Base-by-base conservation (phyloP, 2,888 invertebrate genomes). In the Steinernema scapterisci region DNA sequence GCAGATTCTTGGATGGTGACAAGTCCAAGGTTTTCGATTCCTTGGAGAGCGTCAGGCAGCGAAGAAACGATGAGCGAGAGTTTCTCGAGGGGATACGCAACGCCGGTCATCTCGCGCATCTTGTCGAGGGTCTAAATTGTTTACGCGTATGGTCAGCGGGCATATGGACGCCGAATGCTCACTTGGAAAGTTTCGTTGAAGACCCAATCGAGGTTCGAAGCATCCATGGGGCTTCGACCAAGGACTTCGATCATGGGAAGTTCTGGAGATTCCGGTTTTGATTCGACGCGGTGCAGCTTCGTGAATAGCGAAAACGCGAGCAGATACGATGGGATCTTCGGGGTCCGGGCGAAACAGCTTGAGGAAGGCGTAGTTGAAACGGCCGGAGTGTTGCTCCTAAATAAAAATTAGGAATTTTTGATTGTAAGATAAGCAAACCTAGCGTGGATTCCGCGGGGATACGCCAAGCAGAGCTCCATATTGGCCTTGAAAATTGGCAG, bases 241-340 rank as follows among this genome's bases (percentile, higher is more conserved):
- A 63, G 11, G 27, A 63, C 63, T 27, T 63, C 63, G 31, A 63
- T 31, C 25, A 16, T 16, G 6, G 63, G 63, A 5, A 63, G 31
- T 16, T 27, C 31, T 31, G 31, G 6, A 5, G 31, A 31, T 5
- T 25, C 16, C 27, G 31, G 31, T 11, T 25, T n/a, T 21, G 2
- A 1, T 45, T 7, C 19, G 45, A 71, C 16, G 63, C 25, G 31
- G 54, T 54, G 31, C 3, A 75, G 38, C 44, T 27, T 9, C 27
- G 63, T 27, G 27, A 63, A 31, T 6, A 75, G 43, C 0, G 38
- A 16, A 52, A 73, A 75, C 3, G 73, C 23, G 56, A 71, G 51
- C 21, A 76, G 44, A 56, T 73, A 71, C 19, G 73, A 73, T 27
- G 76, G 73, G 46, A 76, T 70, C 16, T 21, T 51, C 27, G 73